Conservation (phyloP, 2,888 invertebrate genomes). For the Creontiades dilutus region DNA sequence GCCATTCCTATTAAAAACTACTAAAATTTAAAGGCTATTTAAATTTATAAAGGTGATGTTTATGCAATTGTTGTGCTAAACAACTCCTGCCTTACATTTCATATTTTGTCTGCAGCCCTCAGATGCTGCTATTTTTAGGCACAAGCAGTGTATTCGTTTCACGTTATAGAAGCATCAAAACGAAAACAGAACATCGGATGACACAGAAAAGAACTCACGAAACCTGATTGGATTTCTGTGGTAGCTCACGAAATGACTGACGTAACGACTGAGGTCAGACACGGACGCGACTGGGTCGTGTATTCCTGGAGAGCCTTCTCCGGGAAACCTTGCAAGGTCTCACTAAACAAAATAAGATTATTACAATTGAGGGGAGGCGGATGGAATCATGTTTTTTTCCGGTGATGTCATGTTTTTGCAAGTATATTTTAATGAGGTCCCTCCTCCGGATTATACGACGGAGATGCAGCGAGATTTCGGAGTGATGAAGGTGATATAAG, state of each 20-base stretch:
- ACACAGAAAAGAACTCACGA: not conserved
- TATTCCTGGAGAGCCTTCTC: not conserved
- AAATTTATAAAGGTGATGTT: no score
- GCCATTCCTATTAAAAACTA: no score
- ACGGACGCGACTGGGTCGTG: not conserved
- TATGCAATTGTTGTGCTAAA: no score
- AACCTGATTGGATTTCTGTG: not conserved
- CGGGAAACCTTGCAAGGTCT: constrained; percentile 7
- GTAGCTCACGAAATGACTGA: constrained; percentile 18
- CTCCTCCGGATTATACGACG: not conserved
- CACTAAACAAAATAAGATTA: not conserved
- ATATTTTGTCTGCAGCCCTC: no score
- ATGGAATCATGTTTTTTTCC: not conserved
- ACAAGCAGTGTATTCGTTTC: not conserved
- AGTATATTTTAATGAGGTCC: constrained; percentile 19
- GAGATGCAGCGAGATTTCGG: not conserved
- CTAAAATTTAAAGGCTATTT: no score
- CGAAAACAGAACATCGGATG: not conserved
- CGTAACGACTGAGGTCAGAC: constrained; percentile 31
- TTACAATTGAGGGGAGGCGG: not conserved
- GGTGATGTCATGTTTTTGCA: not conserved
- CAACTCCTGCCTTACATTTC: no score
- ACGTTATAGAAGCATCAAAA: not conserved
- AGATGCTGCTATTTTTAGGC: not conserved
- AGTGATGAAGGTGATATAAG: not conserved